Evolutionary conservation across 2,888 invertebrate species (phyloP).

Genomic region (Dioctria rufipes): DNA sequence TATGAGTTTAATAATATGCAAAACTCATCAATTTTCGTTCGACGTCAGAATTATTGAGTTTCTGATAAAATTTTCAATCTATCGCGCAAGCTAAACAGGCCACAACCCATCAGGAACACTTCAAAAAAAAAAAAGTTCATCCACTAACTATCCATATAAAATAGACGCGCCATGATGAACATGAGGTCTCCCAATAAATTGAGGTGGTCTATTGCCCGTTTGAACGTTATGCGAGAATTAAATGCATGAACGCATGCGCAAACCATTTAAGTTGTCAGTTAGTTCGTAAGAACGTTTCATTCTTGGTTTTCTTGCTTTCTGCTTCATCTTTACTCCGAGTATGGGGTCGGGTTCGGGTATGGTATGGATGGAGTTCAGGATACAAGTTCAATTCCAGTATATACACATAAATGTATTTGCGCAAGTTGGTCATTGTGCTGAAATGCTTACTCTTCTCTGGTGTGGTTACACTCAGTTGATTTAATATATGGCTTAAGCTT

Average conservation of each 20-base stretch:
- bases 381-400: too few species aligned
- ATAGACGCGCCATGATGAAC: not conserved
- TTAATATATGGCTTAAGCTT: not conserved
- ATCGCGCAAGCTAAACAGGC: not conserved
- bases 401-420: not conserved
- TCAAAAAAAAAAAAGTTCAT: not conserved
- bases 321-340: not conserved
- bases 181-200: conserved; percentile 21
- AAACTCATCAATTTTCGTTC: conserved; percentile 43
- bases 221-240: conserved; percentile 33
- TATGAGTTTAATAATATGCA: conserved; percentile 13
- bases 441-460: not conserved
- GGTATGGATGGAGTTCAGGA: not conserved
- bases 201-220: conserved; percentile 35
- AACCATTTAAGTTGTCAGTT: conserved; percentile 39
- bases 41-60: conserved; percentile 39
- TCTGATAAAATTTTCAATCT: conserved; percentile 21
- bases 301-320: not conserved
- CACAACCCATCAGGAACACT: not conserved
- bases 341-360: not conserved
- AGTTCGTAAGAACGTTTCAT: conserved; percentile 12
- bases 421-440: conserved; percentile 23
- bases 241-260: conserved; percentile 30
- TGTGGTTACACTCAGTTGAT: conserved; percentile 17
- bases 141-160: not conserved